Percentiles rank a stretch among this genome's conserved stretches.
phyloP scores from a whole-genome alignment of 2,113 vertebrate genomes.

The Accipiter virgatus region DNA sequence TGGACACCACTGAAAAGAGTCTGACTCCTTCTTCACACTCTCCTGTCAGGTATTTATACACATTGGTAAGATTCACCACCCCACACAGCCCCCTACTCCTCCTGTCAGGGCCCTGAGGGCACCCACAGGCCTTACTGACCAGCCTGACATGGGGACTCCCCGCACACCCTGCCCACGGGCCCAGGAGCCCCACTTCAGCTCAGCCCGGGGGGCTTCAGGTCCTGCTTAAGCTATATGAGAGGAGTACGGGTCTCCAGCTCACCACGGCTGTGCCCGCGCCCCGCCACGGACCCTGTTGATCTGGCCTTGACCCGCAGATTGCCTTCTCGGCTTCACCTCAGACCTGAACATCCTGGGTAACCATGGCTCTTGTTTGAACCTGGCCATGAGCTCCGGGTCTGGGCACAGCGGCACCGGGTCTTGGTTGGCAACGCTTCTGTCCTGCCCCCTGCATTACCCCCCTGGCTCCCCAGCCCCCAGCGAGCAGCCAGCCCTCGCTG shows the following conservation, averaged over 20 bases:
- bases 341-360: not conserved
- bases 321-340: not conserved
- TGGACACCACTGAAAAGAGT: not conserved
- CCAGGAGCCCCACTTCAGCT: not conserved
- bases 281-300: not conserved
- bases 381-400: not conserved
- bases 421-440: not conserved
- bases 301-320: not conserved
- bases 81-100: no score
- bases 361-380: not conserved
- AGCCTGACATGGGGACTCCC: not conserved
- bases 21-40: not conserved
- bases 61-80: not conserved
- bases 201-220: not conserved
- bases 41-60: not conserved
- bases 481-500: not conserved
- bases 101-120: no score
- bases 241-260: not conserved
- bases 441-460: fast-evolving
- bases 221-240: not conserved
- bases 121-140: not conserved
- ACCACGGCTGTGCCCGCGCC: not conserved
- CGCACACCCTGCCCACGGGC: not conserved
- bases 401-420: not conserved
- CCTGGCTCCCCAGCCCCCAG: fast-evolving